Evolutionary conservation across 1,140 invertebrate species (phyloP).

Genomic region (Phocides pigmalion): DNA sequence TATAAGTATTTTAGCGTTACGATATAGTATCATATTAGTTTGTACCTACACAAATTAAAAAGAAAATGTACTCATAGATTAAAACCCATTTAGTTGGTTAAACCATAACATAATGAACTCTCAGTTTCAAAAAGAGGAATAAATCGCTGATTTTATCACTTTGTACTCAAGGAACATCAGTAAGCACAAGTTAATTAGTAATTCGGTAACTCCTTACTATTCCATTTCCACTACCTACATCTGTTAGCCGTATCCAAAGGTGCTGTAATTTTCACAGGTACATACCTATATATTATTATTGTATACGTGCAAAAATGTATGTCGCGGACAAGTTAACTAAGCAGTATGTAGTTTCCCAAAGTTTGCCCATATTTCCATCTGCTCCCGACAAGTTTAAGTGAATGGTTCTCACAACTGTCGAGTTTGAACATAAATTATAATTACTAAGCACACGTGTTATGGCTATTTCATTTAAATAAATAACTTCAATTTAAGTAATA

Average conservation of each 20-base stretch:
- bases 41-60: no score
- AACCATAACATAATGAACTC: not conserved
- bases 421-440: constrained; percentile 36
- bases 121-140: not conserved
- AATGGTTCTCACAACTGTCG: constrained; percentile 26
- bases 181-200: constrained; percentile 44
- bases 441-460: constrained; percentile 28
- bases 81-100: not conserved
- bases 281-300: constrained; percentile 12
- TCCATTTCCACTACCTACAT: constrained; percentile 8
- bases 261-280: not conserved
- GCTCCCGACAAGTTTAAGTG: constrained; percentile 32
- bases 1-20: no score
- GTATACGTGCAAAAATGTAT: no score
- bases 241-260: not conserved
- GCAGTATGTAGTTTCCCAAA: constrained; percentile 21
- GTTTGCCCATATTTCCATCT: constrained; percentile 36
- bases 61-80: no score
- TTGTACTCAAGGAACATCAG: constrained; percentile 28
- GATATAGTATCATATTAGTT: no score
- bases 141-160: not conserved
- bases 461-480: not conserved
- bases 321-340: constrained; percentile 15
- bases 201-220: constrained; percentile 32
- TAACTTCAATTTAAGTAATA: not conserved